Evolutionary conservation across 2,797 vertebrate genomes (phyloP), one percentile per base, ranked within the genome.

Genomic region (Phaenicophaeus curvirostris): DNA sequence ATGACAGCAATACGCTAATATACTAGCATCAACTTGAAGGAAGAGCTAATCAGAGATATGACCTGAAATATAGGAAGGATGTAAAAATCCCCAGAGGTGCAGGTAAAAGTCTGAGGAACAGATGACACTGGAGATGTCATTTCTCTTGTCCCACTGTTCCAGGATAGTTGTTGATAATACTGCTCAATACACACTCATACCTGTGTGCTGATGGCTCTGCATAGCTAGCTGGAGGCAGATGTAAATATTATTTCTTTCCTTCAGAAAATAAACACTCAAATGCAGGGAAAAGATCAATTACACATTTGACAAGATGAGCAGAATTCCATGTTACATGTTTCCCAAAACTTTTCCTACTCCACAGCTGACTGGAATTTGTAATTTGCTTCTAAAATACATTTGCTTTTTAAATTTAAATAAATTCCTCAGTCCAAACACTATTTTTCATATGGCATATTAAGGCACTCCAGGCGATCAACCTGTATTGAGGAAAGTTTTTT

Each of bases 41-140:
- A 68, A 66, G 25, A 55, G 37, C 13, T n/a, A 58, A 33, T 13
- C 3, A 65, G 17, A 35, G 0, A 50, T 0, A 0, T 4, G 25
- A 78, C 33, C 25, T 48, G 31, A 59, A 55, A 71, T 9, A 71
- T 6, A 77, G 7, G 23, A 68, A 62, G 9, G 67, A 54, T 8
- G 39, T 2, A 42, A 55, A 55, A 62, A 18, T 6, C 12, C 63
- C 41, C 46, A 20, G 72, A 41, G 28, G 15, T 24, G 39, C 77
- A 85, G 31, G 24, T 35, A 13, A 27, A 65, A 81, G 23, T 31
- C 65, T 66, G 33, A 24, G 33, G 33, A 69, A 62, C 2, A 41
- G 41, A 59, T 1, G 2, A 39, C 42, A 31, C 14, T 13, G 37
- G 25, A 84, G 30, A 63, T 11, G 28, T 31, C 0, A 24, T 9